Conservation (phyloP, 2,797 vertebrate genomes). For the Orientallactaga sibirica region DNA sequence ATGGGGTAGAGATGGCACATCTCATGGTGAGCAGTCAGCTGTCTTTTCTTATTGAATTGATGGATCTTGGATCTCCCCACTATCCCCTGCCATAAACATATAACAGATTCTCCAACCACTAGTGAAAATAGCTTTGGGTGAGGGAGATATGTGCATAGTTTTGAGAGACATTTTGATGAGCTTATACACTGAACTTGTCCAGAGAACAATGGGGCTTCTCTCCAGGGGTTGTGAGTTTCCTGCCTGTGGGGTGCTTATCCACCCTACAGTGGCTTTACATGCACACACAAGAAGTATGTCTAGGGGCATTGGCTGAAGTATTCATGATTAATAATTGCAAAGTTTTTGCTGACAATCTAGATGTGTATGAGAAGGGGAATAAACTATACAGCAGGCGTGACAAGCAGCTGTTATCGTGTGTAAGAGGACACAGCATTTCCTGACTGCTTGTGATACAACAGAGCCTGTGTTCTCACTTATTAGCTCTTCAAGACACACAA, state of each 20-base stretch:
- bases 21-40: too few species aligned
- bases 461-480: background rate
- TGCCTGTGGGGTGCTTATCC: background rate
- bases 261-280: background rate
- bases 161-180: too few species aligned
- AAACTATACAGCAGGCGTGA: background rate
- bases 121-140: too few species aligned
- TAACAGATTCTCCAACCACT: too few species aligned
- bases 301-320: background rate
- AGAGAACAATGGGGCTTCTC: too few species aligned
- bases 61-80: too few species aligned
- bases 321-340: constrained; percentile 49
- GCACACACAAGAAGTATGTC: background rate
- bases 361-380: constrained; percentile 21
- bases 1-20: too few species aligned
- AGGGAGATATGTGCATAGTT: too few species aligned
- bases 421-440: background rate
- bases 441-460: background rate
- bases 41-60: too few species aligned
- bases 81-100: too few species aligned
- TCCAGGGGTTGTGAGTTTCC: too few species aligned
- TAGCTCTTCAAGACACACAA: background rate
- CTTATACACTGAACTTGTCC: too few species aligned
- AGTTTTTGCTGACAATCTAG: constrained; percentile 26
- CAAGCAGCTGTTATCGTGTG: background rate